These are phyloP conservation scores for Diacarnus erythraeanus DNA, from an alignment of 37 sponge, comb jelly and placozoan species.

Conservation along the genomic window DNA sequence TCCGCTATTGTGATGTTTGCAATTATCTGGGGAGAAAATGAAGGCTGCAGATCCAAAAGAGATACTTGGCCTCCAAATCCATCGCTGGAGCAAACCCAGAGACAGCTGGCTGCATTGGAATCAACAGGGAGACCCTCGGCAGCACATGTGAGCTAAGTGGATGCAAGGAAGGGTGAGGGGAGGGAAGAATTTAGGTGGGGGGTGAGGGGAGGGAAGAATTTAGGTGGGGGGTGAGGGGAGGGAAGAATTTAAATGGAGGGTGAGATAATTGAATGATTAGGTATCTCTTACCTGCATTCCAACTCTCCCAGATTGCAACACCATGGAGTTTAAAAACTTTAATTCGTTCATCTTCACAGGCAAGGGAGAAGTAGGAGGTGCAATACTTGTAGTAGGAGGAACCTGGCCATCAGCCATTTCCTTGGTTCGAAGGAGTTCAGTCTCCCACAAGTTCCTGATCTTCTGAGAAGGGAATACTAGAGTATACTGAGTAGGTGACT, in stretches of 20 bases:
- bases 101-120: conserved; percentile 19
- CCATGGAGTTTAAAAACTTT: conserved; percentile 47
- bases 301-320: conserved; percentile 53
- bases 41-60: conserved; percentile 38
- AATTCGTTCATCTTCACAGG: background rate
- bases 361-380: conserved; percentile 34
- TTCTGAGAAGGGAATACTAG: conserved; percentile 38
- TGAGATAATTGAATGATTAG: background rate
- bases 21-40: conserved; percentile 29
- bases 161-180: background rate
- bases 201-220: background rate
- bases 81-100: conserved; percentile 76
- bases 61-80: conserved; percentile 69
- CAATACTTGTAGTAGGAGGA: background rate
- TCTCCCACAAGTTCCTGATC: conserved; percentile 46
- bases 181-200: background rate
- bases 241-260: background rate
- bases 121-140: conserved; percentile 51
- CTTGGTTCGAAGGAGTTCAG: conserved; percentile 45
- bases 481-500: conserved; percentile 32
- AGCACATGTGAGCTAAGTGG: conserved; percentile 55
- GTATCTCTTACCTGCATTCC: conserved; percentile 49
- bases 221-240: background rate
- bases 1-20: conserved; percentile 67
- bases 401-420: conserved; percentile 17